Percentiles rank a stretch among this genome's conserved stretches.
Evolutionary conservation across 2,113 vertebrate species (phyloP).

Genomic region (Anarhynchus alexandrinus): DNA sequence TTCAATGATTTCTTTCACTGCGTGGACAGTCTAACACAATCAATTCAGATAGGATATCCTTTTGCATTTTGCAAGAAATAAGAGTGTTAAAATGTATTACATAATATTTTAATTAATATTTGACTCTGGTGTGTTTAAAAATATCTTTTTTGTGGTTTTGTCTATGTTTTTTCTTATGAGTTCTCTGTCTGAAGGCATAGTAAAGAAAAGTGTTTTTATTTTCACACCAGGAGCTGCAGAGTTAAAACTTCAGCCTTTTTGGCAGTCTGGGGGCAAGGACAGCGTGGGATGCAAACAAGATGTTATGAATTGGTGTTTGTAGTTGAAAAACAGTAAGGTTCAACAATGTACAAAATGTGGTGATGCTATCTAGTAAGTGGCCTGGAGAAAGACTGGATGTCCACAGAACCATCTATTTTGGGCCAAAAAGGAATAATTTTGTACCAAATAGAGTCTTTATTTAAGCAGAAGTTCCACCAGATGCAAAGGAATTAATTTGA

Average conservation of each 20-base stretch:
- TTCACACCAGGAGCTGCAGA: neutral
- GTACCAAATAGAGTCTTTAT: neutral
- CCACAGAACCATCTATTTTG: neutral
- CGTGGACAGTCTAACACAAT: neutral
- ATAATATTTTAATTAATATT: neutral
- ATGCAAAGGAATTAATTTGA: neutral
- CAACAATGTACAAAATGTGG: neutral
- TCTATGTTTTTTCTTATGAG: neutral
- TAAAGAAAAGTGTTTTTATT: neutral
- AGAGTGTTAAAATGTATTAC: neutral
- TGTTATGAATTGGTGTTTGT: neutral
- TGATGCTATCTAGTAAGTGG: neutral
- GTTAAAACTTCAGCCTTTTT: neutral
- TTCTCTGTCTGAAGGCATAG: neutral
- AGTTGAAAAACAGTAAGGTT: neutral
- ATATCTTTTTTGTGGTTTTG: neutral
- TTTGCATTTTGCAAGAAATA: neutral
- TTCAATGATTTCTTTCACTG: neutral
- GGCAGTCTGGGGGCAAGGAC: fast-evolving
- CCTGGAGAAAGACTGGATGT: neutral
- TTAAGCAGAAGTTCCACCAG: neutral
- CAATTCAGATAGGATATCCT: neutral
- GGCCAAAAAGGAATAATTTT: neutral
- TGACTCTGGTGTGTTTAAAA: neutral
- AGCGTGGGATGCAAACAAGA: neutral